Conservation (phyloP, 2,888 invertebrate species). For the Tetragnatha montana region DNA sequence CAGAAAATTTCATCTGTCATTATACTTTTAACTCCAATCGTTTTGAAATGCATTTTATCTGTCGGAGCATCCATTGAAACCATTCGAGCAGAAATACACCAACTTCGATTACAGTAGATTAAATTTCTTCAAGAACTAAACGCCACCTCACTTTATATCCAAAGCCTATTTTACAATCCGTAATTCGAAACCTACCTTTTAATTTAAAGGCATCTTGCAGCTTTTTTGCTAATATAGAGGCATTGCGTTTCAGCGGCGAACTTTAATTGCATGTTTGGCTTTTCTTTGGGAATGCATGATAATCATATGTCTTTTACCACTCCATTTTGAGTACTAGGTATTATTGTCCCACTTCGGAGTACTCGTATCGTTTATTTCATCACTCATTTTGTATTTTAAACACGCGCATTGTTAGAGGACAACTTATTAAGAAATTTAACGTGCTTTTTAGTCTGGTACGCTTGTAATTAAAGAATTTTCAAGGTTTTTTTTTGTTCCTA, state of each 20-base stretch:
- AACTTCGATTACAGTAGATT: background rate
- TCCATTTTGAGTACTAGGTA: too few relatives aligned
- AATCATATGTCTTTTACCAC: too few relatives aligned
- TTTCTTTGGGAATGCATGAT: too few relatives aligned
- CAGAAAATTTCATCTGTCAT: too few relatives aligned
- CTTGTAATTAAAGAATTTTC: too few relatives aligned
- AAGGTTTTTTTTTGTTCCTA: too few relatives aligned
- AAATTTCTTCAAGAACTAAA: background rate
- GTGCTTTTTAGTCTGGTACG: too few relatives aligned
- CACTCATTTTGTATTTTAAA: too few relatives aligned
- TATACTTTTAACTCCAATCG: background rate
- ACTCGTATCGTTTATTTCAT: too few relatives aligned
- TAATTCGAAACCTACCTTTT: background rate
- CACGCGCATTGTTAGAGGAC: too few relatives aligned
- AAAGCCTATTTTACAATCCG: background rate
- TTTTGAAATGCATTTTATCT: background rate
- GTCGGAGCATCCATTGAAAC: background rate
- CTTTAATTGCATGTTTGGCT: background rate
- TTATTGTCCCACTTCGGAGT: too few relatives aligned
- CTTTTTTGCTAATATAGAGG: background rate
- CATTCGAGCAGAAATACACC: background rate
- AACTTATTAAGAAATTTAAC: too few relatives aligned
- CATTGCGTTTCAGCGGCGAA: background rate
- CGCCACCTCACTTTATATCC: background rate
- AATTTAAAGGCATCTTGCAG: background rate